These are phyloP conservation scores for Heliothis peltigera DNA, from an alignment of 2,888 invertebrate species.

Conservation along the genomic window DNA sequence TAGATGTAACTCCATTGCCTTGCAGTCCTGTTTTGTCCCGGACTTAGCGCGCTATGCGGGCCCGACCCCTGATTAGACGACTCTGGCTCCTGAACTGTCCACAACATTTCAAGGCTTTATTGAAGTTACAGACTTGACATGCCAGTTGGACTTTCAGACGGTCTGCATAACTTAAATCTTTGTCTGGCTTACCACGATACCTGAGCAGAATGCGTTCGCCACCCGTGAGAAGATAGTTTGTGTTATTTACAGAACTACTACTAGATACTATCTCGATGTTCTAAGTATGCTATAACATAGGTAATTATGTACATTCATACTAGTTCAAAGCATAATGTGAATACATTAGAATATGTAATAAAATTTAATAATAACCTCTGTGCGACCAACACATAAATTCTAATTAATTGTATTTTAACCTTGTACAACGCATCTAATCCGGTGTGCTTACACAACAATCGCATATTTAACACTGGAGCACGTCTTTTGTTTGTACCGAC, in stretches of 20 bases:
- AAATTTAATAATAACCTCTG: constrained; percentile 48
- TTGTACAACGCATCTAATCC: constrained; percentile 69
- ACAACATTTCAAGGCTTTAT: constrained; percentile 65
- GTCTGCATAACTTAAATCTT: constrained; percentile 57
- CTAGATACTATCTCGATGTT: neutral
- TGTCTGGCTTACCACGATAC: constrained; percentile 37
- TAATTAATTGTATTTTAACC: constrained; percentile 73
- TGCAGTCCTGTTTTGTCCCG: constrained; percentile 56
- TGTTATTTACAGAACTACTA: constrained; percentile 9
- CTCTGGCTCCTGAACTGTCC: constrained; percentile 64
- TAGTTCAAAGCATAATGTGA: constrained; percentile 20
- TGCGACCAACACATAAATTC: constrained; percentile 64
- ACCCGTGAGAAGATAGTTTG: constrained; percentile 11
- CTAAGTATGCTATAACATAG: neutral
- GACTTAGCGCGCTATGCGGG: constrained; percentile 59
- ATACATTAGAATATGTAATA: constrained; percentile 35
- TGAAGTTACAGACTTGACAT: constrained; percentile 59
- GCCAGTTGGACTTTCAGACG: constrained; percentile 54
- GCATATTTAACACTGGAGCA: constrained; percentile 64
- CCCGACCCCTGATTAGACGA: constrained; percentile 71
- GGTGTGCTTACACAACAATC: constrained; percentile 67
- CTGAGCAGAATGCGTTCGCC: constrained; percentile 26
- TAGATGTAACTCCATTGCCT: constrained; percentile 60
- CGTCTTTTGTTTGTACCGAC: constrained; percentile 67
- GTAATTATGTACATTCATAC: neutral